Conservation (phyloP, 1,140 invertebrate species). For the Atta cephalotes region DNA sequence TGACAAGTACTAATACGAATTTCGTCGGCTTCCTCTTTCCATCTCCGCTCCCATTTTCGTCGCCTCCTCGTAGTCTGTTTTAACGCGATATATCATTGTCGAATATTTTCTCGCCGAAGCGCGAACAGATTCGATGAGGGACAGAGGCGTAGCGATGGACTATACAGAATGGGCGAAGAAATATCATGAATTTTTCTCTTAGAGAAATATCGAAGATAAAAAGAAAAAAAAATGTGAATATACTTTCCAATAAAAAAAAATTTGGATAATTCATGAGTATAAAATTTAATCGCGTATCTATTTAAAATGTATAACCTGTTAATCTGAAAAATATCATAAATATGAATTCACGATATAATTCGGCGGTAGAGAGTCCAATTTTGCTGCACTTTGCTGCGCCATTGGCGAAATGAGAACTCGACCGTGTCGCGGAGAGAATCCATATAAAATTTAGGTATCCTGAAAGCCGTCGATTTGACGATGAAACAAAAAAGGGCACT, state of each 20-base stretch:
- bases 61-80: conserved; percentile 4
- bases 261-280: no score
- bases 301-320: background rate
- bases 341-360: background rate
- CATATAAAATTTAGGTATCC: conserved; percentile 41
- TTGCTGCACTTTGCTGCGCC: background rate
- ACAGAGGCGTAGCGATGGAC: conserved; percentile 12
- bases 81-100: conserved; percentile 46
- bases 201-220: no score
- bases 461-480: conserved; percentile 31
- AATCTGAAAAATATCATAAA: background rate
- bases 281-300: background rate
- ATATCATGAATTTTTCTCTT: conserved; percentile 1
- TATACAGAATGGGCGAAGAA: background rate
- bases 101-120: conserved; percentile 61
- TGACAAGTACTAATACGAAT: conserved; percentile 72
- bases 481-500: background rate
- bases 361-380: background rate
- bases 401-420: conserved; percentile 1
- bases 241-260: background rate
- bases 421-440: background rate
- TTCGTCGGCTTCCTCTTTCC: conserved; percentile 18
- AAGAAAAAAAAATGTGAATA: background rate
- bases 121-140: background rate
- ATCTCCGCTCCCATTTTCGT: background rate